A percentile compares a stretch with the other conserved stretches of the same genome.
These are phyloP conservation scores for Trimorus sp. DNA, from an alignment of 2,888 invertebrate species.

Conservation along the genomic window DNA sequence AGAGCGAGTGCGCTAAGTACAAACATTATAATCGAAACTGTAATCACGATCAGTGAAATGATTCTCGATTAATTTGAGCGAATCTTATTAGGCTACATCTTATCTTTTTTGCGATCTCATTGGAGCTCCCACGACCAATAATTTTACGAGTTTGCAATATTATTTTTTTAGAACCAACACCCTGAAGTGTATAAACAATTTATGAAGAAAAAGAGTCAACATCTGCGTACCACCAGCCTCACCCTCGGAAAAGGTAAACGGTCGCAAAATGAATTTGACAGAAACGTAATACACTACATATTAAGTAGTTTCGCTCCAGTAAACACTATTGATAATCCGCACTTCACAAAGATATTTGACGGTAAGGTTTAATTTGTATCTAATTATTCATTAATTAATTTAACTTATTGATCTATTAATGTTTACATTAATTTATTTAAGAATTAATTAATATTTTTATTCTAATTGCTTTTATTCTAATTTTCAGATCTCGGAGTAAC, in stretches of 20 bases:
- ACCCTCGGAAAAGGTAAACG: neutral
- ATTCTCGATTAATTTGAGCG: too few relatives aligned
- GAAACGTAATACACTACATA: neutral
- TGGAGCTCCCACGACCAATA: neutral
- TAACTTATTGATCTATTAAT: neutral
- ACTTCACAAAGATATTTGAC: slow-evolving; percentile 1
- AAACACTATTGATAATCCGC: neutral
- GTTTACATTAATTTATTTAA: neutral
- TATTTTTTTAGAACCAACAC: slow-evolving; percentile 5
- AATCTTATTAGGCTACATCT: too few relatives aligned
- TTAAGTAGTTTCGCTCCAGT: slow-evolving; percentile 2
- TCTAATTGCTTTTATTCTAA: neutral
- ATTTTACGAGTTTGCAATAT: neutral
- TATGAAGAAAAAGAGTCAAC: neutral
- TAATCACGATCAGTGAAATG: too few relatives aligned
- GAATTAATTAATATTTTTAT: too few relatives aligned
- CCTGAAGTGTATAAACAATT: neutral
- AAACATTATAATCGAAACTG: too few relatives aligned
- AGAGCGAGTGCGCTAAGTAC: too few relatives aligned
- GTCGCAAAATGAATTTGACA: neutral
- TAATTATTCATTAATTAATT: neutral
- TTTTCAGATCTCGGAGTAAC: slow-evolving; percentile 8
- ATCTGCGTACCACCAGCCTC: neutral
- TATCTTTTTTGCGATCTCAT: too few relatives aligned
- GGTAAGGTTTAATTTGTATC: neutral